Evolutionary conservation across 2,888 invertebrate genomes (phyloP), one percentile per base, ranked within the genome.

Genomic region (Harpagoxenus sublaevis): DNA sequence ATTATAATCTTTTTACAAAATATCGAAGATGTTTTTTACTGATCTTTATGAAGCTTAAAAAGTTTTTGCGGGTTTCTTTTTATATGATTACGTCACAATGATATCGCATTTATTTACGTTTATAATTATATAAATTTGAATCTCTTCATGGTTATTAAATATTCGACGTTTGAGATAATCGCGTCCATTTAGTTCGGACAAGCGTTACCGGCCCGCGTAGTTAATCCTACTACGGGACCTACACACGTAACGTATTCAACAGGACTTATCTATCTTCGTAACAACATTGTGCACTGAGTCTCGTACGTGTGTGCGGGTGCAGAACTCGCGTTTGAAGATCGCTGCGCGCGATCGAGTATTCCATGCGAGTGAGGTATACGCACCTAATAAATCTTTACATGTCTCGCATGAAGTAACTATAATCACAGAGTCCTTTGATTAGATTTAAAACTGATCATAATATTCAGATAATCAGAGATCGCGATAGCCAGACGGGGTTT

Each of bases 231-330:
- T n/a, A 31, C 45, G 3, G 71, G 23, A 28, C 51, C 62, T 81
- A 51, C 42, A 62, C 71, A 79, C 23, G 71, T 60, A 79, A 79
- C 48, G 60, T 42, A 57, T 51, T 18, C 60, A 48, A 60, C 60
- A 62, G 73, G 12, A 62, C 79, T 81, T 81, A 81, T 81, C 73
- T 81, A 73, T 81, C 79, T 81, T 81, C 51, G 60, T 81, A 73
- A 81, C 73, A 73, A 81, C 73, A 62, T 73, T 71, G 73, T 62
- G 79, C 71, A 31, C 23, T 15, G 62, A 48, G 45, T 23, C 42
- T 65, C 23, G 70, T 23, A 57, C 23, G 23, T 60, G 45, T 48
- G 39, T 10, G n/a, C 23, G 15, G 35, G 28, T 31, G 79, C 28
- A 51, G 39, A 73, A 39, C 60, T 79, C 45, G 9, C 60, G 39